A percentile compares a stretch with the other conserved stretches of the same genome.
These are phyloP conservation scores for Morone chrysops DNA, from an alignment of 2,113 vertebrate species.

Conservation along the genomic window DNA sequence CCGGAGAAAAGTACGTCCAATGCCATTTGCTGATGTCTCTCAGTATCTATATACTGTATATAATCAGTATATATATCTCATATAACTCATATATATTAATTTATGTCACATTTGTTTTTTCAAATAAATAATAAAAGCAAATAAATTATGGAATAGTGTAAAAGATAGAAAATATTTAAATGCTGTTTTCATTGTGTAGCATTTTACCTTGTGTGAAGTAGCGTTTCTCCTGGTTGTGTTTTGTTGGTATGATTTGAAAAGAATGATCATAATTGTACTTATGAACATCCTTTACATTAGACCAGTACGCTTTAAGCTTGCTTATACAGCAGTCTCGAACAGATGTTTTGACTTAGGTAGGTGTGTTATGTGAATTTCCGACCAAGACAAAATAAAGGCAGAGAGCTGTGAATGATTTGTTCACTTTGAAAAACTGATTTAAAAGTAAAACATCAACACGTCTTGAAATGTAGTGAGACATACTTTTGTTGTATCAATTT, in stretches of 20 bases:
- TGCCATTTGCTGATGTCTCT: slow-evolving; percentile 31
- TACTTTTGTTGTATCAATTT: slow-evolving; percentile 2
- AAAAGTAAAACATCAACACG: not conserved
- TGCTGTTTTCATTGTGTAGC: slow-evolving; percentile 19
- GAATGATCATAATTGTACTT: slow-evolving; percentile 31
- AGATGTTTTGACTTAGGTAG: not conserved
- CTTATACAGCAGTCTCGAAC: not conserved
- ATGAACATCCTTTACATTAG: not conserved
- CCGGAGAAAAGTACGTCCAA: slow-evolving; percentile 22
- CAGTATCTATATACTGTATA: not conserved
- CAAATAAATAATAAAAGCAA: slow-evolving; percentile 18
- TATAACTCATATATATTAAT: slow-evolving; percentile 21
- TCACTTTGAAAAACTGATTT: not conserved
- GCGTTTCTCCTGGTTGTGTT: not conserved
- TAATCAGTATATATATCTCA: slow-evolving; percentile 6
- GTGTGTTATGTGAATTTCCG: not conserved
- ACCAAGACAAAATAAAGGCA: not conserved
- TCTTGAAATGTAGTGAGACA: not conserved
- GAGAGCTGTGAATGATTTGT: not conserved
- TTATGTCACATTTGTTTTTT: slow-evolving; percentile 14
- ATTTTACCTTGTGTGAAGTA: not conserved
- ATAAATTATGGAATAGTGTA: not conserved
- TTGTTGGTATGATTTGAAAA: slow-evolving; percentile 49
- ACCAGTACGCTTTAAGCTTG: not conserved
- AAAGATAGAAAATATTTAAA: not conserved